Conservation (phyloP, 2,888 invertebrate genomes). For the Zeuzera pyrina region DNA sequence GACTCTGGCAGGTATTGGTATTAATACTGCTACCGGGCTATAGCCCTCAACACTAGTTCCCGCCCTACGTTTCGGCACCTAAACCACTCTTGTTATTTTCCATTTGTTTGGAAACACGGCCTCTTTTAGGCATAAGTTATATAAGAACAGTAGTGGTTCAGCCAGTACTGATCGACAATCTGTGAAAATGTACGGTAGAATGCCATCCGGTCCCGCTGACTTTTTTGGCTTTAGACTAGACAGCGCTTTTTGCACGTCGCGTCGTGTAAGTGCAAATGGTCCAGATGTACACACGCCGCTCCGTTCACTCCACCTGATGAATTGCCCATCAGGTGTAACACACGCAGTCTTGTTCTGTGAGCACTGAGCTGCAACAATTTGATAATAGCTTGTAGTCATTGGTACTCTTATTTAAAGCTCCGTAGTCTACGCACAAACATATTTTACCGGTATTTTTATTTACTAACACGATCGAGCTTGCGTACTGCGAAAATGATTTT, state of each 20-base stretch:
- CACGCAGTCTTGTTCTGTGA: too few species aligned
- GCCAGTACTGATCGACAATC: constrained; percentile 9
- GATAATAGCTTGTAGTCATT: too few species aligned
- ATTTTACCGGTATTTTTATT: too few species aligned
- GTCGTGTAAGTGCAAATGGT: not conserved
- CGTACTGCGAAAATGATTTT: too few species aligned
- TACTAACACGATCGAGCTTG: too few species aligned
- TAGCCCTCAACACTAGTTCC: constrained; percentile 3
- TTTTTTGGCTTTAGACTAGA: constrained; percentile 6
- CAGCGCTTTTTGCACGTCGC: constrained; percentile 3
- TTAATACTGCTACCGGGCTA: constrained; percentile 7
- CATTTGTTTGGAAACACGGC: not conserved
- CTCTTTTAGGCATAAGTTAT: constrained; percentile 4
- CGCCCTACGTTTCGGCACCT: constrained; percentile 7
- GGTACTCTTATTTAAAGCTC: too few species aligned
- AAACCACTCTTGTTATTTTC: constrained; percentile 3
- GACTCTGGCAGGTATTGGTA: constrained; percentile 8
- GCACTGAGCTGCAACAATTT: too few species aligned
- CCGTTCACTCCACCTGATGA: too few species aligned
- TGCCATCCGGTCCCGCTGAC: constrained; percentile 10
- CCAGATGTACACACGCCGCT: constrained; percentile 6
- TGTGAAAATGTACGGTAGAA: constrained; percentile 9
- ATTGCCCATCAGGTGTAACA: too few species aligned
- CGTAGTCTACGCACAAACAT: too few species aligned
- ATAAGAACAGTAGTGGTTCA: constrained; percentile 7